Conservation (phyloP, 2,113 vertebrate genomes). For the Semnornis frantzii region DNA sequence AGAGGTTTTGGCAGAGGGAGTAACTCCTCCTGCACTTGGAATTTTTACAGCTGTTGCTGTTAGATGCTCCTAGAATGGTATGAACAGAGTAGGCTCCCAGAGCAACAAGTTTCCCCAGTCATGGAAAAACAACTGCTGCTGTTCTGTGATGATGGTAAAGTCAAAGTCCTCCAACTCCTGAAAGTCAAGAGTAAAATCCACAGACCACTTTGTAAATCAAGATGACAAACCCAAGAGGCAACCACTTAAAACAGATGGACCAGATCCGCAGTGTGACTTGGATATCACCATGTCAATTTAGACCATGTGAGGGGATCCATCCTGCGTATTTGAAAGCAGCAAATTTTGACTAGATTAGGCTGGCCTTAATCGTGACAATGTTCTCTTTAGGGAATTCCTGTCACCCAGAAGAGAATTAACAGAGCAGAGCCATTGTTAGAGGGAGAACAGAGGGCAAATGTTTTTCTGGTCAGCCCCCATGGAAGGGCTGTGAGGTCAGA, state of each 20-base stretch:
- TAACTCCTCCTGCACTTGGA: not conserved
- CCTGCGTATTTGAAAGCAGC: not conserved
- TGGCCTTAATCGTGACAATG: not conserved
- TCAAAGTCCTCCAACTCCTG: not conserved
- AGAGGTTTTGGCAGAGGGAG: not conserved
- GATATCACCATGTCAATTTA: not conserved
- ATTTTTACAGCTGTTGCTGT: not conserved
- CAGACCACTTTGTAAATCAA: not conserved
- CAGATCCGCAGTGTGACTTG: not conserved
- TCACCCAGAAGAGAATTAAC: not conserved
- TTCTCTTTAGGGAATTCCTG: not conserved
- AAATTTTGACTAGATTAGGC: not conserved
- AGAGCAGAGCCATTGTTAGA: not conserved
- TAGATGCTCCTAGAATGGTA: not conserved
- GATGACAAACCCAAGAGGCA: not conserved
- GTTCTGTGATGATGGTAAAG: not conserved
- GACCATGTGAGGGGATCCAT: not conserved
- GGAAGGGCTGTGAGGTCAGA: not conserved
- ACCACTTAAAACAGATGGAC: not conserved
- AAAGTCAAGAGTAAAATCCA: conserved; percentile 4
- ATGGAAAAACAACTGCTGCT: not conserved
- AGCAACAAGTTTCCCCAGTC: not conserved
- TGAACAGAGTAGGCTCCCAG: not conserved
- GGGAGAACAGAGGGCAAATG: not conserved
- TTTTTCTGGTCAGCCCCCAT: not conserved